phyloP scores from a whole-genome alignment of 2,888 invertebrate genomes.

The Linyphia triangularis region DNA sequence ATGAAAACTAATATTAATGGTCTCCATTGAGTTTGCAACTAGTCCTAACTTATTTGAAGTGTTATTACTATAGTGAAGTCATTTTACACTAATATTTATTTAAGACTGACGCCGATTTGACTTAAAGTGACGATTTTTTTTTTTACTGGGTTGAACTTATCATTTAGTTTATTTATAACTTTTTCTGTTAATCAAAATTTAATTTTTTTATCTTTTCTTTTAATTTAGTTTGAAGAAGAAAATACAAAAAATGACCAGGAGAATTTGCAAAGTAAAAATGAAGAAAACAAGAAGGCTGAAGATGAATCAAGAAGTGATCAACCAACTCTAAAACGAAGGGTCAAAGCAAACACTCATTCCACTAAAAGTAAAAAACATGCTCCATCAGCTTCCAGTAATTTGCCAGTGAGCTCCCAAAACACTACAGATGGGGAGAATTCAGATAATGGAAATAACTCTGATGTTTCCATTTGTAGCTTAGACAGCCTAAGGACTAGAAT shows the following conservation, averaged over 20 bases:
- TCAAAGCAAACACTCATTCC: neutral
- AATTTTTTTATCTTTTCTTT: neutral
- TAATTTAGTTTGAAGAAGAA: neutral
- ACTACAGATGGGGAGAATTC: neutral
- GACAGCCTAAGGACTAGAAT: conserved; percentile 44
- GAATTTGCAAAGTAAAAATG: neutral
- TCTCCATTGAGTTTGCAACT: too few relatives aligned
- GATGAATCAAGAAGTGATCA: neutral
- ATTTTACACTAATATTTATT: too few relatives aligned
- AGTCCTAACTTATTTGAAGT: too few relatives aligned
- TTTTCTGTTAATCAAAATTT: too few relatives aligned
- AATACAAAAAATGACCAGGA: neutral
- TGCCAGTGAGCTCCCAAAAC: neutral
- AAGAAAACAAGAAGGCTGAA: neutral
- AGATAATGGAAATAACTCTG: neutral
- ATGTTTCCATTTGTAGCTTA: conserved; percentile 28
- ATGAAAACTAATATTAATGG: too few relatives aligned
- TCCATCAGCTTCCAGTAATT: neutral
- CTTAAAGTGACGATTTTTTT: too few relatives aligned
- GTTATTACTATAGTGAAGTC: too few relatives aligned
- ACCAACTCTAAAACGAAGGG: neutral
- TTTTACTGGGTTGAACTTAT: too few relatives aligned
- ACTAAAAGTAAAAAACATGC: neutral
- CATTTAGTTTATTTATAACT: too few relatives aligned
- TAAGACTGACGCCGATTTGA: too few relatives aligned